phyloP scores from a whole-genome alignment of 2,113 vertebrate genomes.

The Pachyramphus minor region DNA sequence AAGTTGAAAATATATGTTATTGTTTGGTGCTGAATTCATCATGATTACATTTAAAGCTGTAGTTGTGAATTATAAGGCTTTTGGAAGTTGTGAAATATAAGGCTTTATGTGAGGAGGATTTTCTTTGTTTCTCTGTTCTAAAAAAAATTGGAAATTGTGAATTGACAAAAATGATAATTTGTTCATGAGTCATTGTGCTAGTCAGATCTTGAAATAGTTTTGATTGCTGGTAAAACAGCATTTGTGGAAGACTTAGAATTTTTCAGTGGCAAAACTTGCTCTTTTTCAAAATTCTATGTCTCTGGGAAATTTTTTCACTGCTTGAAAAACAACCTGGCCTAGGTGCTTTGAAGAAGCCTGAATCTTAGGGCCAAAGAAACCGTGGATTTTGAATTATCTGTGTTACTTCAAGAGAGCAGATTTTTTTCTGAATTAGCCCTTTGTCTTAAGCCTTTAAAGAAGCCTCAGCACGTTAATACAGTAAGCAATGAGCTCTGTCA shows the following conservation, averaged over 20 bases:
- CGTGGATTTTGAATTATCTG: neutral
- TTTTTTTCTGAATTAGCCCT: neutral
- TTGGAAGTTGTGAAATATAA: rapidly evolving
- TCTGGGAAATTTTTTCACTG: neutral
- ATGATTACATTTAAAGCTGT: neutral
- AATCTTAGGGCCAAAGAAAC: neutral
- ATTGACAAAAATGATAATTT: neutral
- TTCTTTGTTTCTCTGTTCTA: neutral
- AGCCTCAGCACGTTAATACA: neutral
- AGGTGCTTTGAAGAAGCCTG: neutral
- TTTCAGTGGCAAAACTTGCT: neutral
- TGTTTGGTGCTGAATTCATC: neutral
- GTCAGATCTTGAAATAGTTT: neutral
- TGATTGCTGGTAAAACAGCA: neutral
- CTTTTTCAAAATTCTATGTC: neutral
- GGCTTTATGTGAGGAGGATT: neutral
- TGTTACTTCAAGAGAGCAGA: neutral
- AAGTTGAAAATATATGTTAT: rapidly evolving
- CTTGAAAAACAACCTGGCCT: neutral
- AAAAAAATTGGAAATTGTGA: neutral
- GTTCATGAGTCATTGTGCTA: neutral
- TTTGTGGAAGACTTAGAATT: neutral
- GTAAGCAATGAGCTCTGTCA: neutral
- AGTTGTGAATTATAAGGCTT: neutral
- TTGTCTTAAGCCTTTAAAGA: neutral